Percentiles rank a stretch among this genome's conserved stretches.
Evolutionary conservation across 1,140 invertebrate species (phyloP).

Genomic region (Anadara kagoshimensis): DNA sequence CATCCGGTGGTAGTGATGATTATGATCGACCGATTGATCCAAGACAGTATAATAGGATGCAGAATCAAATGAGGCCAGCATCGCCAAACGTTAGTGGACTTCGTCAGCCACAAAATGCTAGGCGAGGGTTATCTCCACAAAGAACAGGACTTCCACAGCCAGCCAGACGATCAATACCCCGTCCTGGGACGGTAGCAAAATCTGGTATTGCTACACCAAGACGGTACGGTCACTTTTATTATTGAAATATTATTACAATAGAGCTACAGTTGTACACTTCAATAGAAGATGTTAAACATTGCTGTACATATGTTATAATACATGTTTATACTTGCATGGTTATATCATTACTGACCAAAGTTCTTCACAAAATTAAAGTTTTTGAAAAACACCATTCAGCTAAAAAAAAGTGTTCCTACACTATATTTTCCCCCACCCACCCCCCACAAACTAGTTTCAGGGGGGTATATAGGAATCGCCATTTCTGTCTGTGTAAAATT

Average conservation of each 20-base stretch:
- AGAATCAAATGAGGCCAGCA: conserved; percentile 44
- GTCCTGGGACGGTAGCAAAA: conserved; percentile 37
- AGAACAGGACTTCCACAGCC: conserved; percentile 58
- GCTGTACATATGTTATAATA: neutral
- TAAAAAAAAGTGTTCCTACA: no score
- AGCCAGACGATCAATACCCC: conserved; percentile 48
- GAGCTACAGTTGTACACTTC: neutral
- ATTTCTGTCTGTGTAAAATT: no score
- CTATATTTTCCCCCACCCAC: no score
- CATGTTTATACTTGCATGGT: neutral
- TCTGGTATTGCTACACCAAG: conserved; percentile 52
- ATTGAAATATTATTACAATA: neutral
- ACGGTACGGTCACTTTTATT: conserved; percentile 37
- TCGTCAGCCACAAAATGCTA: conserved; percentile 38
- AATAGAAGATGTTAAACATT: neutral
- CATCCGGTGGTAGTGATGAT: conserved; percentile 52
- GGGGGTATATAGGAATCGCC: no score
- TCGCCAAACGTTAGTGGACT: conserved; percentile 52
- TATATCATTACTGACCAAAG: neutral
- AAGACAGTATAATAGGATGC: conserved; percentile 45
- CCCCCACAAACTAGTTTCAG: no score
- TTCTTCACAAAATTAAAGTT: neutral
- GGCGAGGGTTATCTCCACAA: conserved; percentile 45
- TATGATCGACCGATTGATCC: conserved; percentile 43
- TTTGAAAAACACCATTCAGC: no score